Evolutionary conservation across 2,113 vertebrate genomes (phyloP).

Genomic region (Pica pica): DNA sequence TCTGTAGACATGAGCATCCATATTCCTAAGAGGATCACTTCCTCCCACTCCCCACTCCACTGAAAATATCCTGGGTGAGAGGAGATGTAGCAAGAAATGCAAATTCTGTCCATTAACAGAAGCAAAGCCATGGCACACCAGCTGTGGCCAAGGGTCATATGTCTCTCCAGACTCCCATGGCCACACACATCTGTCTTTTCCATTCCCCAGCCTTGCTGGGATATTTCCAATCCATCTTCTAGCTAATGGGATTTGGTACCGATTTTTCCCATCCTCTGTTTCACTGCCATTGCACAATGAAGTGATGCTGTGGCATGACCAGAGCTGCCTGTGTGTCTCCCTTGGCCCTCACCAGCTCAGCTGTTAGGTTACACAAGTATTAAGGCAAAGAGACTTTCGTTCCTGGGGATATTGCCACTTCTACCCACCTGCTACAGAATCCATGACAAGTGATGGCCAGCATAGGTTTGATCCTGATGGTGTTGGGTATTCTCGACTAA

Average conservation of each 20-base stretch:
- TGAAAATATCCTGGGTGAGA: not conserved
- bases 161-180: not conserved
- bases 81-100: not conserved
- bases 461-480: not conserved
- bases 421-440: not conserved
- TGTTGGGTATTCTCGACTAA: not conserved
- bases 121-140: not conserved
- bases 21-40: not conserved
- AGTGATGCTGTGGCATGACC: not conserved
- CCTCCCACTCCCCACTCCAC: not conserved
- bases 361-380: not conserved
- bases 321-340: not conserved
- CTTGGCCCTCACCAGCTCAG: not conserved
- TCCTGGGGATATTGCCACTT: not conserved
- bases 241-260: not conserved
- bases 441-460: not conserved
- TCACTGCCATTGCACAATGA: not conserved
- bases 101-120: not conserved
- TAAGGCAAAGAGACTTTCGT: not conserved
- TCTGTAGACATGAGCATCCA: not conserved
- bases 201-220: not conserved
- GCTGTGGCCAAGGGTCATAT: rapidly evolving
- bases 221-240: not conserved
- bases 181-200: not conserved
- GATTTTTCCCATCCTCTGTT: not conserved